Conservation (phyloP, 2,888 invertebrate genomes). For the Drosophila aldrichi region DNA sequence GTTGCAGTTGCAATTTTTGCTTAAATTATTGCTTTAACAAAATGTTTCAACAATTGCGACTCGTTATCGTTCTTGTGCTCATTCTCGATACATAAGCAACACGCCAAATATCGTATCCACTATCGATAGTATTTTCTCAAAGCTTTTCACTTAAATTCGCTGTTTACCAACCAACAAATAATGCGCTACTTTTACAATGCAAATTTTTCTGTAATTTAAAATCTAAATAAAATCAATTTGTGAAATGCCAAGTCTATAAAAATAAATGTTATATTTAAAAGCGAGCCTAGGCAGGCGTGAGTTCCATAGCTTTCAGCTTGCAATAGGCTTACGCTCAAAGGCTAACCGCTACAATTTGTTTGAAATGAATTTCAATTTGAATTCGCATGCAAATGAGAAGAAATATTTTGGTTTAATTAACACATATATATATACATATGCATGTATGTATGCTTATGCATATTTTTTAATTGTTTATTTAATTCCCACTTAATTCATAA, state of each 20-base stretch:
- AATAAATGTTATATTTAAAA: neutral
- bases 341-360: conserved; percentile 8
- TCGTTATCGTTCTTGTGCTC: conserved; percentile 38
- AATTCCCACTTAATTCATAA: neutral
- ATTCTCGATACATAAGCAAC: conserved; percentile 17
- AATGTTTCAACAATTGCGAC: conserved; percentile 42
- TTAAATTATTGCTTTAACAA: conserved; percentile 46
- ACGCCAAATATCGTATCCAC: conserved; percentile 11
- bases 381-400: neutral
- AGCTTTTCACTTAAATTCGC: neutral
- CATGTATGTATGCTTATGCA: no score
- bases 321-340: neutral
- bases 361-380: conserved; percentile 7
- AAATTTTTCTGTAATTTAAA: neutral
- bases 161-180: neutral
- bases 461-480: neutral
- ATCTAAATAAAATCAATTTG: neutral
- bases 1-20: conserved; percentile 38
- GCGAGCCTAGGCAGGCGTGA: neutral
- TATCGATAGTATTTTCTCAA: conserved; percentile 28
- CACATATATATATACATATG: neutral
- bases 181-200: neutral
- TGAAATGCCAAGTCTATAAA: neutral
- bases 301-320: conserved; percentile 16
- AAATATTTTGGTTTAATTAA: neutral